A percentile compares a stretch with the other conserved stretches of the same genome.
Evolutionary conservation across 1,140 invertebrate genomes (phyloP).

Genomic region (Tetramorium parvispinum): DNA sequence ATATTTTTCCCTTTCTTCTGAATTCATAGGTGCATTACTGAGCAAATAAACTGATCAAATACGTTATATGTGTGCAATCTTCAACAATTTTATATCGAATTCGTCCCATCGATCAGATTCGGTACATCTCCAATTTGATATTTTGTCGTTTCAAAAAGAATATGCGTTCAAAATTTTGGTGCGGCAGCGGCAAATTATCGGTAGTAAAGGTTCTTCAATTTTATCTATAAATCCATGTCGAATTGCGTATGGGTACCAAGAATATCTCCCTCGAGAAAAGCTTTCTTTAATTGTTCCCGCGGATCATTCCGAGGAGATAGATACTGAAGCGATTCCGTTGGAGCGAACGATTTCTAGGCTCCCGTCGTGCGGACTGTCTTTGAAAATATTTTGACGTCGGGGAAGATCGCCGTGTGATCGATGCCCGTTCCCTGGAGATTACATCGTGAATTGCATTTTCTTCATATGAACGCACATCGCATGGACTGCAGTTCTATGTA

Average conservation of each 20-base stretch:
- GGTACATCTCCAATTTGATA: background rate
- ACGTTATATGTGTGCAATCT: background rate
- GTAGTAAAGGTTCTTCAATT: background rate
- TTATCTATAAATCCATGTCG: constrained; percentile 6
- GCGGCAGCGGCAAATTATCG: background rate
- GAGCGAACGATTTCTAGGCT: constrained; percentile 50
- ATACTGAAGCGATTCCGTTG: constrained; percentile 26
- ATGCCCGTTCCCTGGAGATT: constrained; percentile 79
- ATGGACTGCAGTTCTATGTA: constrained; percentile 46
- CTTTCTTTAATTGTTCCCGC: constrained; percentile 36
- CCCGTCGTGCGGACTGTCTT: constrained; percentile 59
- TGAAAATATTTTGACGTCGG: constrained; percentile 79
- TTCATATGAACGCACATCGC: constrained; percentile 46
- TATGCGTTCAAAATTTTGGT: background rate
- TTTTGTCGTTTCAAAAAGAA: background rate
- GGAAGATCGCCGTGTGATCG: constrained; percentile 78
- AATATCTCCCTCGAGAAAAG: constrained; percentile 39
- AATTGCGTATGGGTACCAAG: background rate
- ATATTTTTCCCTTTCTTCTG: background rate
- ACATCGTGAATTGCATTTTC: constrained; percentile 79
- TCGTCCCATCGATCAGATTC: background rate
- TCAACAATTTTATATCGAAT: background rate
- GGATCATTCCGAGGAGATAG: constrained; percentile 21
- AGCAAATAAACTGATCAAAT: background rate
- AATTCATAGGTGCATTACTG: background rate